Conservation (phyloP, 2,888 invertebrate species). For the Morpho helenor region DNA sequence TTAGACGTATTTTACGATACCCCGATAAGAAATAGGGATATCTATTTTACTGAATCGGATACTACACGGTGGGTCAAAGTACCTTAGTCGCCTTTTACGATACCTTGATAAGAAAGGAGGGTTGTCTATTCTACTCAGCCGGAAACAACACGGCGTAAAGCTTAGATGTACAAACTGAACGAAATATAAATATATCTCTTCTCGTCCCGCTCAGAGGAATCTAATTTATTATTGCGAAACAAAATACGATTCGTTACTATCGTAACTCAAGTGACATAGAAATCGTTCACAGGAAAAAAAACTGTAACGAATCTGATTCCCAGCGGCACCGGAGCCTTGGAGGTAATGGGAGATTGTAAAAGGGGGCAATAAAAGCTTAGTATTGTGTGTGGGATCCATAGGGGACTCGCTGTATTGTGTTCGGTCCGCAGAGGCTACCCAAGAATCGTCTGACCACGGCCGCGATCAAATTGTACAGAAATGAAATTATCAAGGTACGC, state of each 20-base stretch:
- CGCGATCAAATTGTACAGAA: conserved; percentile 80
- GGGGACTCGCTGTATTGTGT: conserved; percentile 73
- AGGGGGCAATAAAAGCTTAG: conserved; percentile 79
- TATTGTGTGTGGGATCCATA: conserved; percentile 74
- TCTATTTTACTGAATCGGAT: too few species aligned
- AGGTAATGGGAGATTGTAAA: conserved; percentile 79
- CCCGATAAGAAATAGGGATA: too few species aligned
- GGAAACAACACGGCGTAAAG: too few species aligned
- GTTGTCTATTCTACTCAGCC: too few species aligned
- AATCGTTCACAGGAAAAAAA: conserved; percentile 65
- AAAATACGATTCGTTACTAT: conserved; percentile 39
- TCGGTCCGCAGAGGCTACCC: conserved; percentile 66
- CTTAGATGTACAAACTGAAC: too few species aligned
- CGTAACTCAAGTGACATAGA: conserved; percentile 55
- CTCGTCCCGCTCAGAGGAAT: conserved; percentile 15
- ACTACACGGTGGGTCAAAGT: too few species aligned
- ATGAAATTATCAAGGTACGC: conserved; percentile 80
- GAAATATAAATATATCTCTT: too few species aligned
- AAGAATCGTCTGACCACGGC: conserved; percentile 76
- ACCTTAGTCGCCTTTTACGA: too few species aligned
- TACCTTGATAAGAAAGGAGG: too few species aligned
- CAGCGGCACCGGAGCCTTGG: conserved; percentile 65
- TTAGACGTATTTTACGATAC: too few species aligned
- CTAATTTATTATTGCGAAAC: conserved; percentile 29
- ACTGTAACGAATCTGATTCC: conserved; percentile 76